A percentile compares a stretch with the other conserved stretches of the same genome.
These are phyloP conservation scores for Bagarius yarrelli DNA, from an alignment of 2,113 vertebrate genomes.

Conservation along the genomic window DNA sequence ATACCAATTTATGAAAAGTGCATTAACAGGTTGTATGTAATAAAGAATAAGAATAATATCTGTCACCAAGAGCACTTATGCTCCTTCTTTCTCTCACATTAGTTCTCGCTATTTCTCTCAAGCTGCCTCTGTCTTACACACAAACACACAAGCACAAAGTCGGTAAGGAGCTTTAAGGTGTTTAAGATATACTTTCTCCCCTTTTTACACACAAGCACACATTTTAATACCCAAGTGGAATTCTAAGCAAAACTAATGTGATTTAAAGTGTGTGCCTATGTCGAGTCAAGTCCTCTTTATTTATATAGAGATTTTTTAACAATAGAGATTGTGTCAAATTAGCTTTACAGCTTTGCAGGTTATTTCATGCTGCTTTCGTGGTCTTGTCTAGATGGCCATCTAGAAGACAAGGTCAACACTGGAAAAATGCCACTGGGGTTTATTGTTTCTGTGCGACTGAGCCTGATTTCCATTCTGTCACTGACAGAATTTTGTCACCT, in stretches of 20 bases:
- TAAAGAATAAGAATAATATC: no score
- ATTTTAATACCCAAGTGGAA: background rate
- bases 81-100: background rate
- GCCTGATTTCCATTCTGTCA: no score
- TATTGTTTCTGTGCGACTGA: no score
- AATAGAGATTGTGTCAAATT: no score
- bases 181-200: background rate
- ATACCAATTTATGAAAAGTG: background rate
- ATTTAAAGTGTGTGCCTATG: background rate
- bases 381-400: no score
- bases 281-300: no score
- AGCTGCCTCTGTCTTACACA: background rate
- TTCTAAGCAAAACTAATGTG: background rate
- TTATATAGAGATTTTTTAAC: no score
- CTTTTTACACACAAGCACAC: background rate
- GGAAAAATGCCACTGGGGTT: no score
- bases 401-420: no score
- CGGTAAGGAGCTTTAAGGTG: background rate
- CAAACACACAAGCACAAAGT: background rate
- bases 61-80: constrained; percentile 31
- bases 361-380: no score
- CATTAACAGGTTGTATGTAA: background rate
- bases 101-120: background rate
- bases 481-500: no score
- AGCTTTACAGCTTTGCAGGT: no score